Base-by-base conservation (phyloP, 2,113 vertebrate species). In the Conger conger region DNA sequence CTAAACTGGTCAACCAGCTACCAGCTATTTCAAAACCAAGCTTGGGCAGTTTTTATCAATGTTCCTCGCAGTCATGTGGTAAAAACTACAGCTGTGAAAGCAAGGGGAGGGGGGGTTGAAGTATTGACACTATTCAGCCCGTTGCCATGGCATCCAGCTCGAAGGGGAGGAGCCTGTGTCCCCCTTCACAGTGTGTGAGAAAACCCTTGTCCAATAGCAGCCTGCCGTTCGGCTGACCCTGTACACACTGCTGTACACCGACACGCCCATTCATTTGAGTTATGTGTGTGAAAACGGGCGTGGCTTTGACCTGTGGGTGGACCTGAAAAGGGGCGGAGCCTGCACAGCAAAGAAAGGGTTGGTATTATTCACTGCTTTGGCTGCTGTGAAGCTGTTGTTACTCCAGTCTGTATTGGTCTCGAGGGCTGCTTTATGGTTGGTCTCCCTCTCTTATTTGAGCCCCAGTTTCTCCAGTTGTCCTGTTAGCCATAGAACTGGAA, bases 111-210 rank as follows among this genome's bases (percentile, higher is more conserved):
- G 2, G 36, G 15, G 5, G 18, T 33, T 33, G 37, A 33, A 3
- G 37, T 38, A 11, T 60, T 54, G 27, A n/a, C 38, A 63, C 30
- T 76, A n/a, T 76, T 27, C 82, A 76, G 82, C 63, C 82, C 76
- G 82, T 83, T 83, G 63, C 82, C 63, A 76, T 83, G n/a, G 63
- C 82, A 83, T 57, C 82, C 1, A 35, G 23, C 82, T 73, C 33
- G 57, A 83, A 27, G 63, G 82, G 30, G 37, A 30, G 13, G 36
- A 11, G 63, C 33, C 79, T 40, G 78, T 40, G 38, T 45, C 23
- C 37, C 40, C 17, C 38, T 42, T 13, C n/a, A n/a, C n/a, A n/a
- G n/a, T n/a, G n/a, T n/a, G n/a, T n/a, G n/a, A n/a, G n/a, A n/a
- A n/a, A n/a, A n/a, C n/a, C n/a, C n/a, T n/a, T n/a, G n/a, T n/a